A percentile compares a stretch with the other conserved stretches of the same genome.
Evolutionary conservation across 2,113 vertebrate genomes (phyloP).

Genomic region (Brachypteracias leptosomus): DNA sequence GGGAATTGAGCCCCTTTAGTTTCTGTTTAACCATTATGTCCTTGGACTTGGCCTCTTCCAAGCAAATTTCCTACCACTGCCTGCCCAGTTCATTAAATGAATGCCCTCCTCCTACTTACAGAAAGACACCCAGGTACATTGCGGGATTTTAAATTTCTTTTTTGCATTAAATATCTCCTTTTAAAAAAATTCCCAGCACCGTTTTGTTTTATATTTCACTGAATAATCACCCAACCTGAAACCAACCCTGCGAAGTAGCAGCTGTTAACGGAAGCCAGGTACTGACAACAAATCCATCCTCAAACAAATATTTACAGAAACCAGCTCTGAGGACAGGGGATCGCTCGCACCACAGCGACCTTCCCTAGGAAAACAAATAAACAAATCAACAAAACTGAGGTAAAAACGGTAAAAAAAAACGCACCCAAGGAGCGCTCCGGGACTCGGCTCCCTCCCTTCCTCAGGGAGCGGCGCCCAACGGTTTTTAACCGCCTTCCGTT

Average conservation of each 20-base stretch:
- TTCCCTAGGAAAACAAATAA: neutral
- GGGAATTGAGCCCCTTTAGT: neutral
- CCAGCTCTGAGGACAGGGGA: neutral
- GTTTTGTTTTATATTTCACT: neutral
- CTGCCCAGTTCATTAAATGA: rapidly evolving
- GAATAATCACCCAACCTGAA: neutral
- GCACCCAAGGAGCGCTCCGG: neutral
- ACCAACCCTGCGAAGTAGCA: neutral
- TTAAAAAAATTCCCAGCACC: neutral
- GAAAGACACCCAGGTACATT: neutral
- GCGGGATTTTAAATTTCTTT: neutral
- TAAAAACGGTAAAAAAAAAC: neutral
- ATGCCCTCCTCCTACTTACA: neutral
- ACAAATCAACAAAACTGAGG: neutral
- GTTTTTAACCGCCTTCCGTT: neutral
- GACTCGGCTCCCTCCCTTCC: neutral
- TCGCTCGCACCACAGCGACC: neutral
- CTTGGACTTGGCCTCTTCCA: neutral
- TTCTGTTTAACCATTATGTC: neutral
- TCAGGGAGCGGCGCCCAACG: neutral
- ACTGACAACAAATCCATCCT: neutral
- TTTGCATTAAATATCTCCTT: neutral
- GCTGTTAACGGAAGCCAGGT: neutral
- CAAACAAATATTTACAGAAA: neutral
- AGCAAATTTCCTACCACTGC: neutral